Evolutionary conservation across 2,888 invertebrate species (phyloP), one percentile per base, ranked within the genome.

Genomic region (Sipunculus nudus): DNA sequence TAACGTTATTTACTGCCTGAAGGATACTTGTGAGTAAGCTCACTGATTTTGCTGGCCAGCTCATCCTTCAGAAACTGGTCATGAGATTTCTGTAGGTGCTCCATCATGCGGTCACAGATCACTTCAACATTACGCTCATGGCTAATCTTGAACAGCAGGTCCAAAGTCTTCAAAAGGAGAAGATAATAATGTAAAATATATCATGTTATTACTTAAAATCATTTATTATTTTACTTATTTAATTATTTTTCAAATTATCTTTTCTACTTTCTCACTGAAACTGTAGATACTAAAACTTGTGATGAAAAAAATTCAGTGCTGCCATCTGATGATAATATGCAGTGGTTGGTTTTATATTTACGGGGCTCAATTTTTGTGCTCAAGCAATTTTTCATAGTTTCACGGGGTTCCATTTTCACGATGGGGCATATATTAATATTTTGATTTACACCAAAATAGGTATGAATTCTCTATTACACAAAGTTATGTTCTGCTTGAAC

Each of bases 91-190:
- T 63, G 40, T 23, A 79, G 50, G 39, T 78, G 73, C 25, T 75
- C 71, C 47, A 77, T 50, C 50, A 82, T 65, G 52, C 75, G 73
- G n/a, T 69, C 63, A 66, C 75, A 76, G 29, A 82, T 75, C 10
- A 77, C 76, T 56, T 76, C 66, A 1, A 79, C 75, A 70, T 82
- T 83, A 23, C 68, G 62, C 0, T 67, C 55, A 62, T 79, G 79
- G 40, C 79, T 75, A 72, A 82, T 79, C 52, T 72, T 66, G 63
- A 77, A 79, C 45, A 83, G 70, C n/a, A 83, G 63, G 29, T 75
- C 73, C 52, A 80, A 66, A 31, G 80, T 81, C 78, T 81, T 71
- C 19, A 70, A 65, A 39, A 35, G 10, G 16, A 16, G 35, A 10
- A 35, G 35, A 13, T 10, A 16, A 13, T 35, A 10, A 13, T 13